phyloP scores from a whole-genome alignment of 2,113 vertebrate species.

The Callochromis pleurospilus region DNA sequence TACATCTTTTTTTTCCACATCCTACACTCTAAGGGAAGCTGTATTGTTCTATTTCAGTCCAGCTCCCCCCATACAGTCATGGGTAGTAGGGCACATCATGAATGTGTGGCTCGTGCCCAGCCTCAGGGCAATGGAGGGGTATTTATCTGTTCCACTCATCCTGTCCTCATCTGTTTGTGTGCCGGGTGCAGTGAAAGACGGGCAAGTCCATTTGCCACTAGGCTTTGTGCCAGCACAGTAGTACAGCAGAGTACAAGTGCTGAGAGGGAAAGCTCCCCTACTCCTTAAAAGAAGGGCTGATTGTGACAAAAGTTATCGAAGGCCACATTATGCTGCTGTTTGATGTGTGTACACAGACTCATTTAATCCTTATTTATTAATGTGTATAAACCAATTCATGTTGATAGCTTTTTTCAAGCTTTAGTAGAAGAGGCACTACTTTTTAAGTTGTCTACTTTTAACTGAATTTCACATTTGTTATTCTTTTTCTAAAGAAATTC shows the following conservation, averaged over 20 bases:
- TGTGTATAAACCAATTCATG: neutral
- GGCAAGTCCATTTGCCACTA: conserved; percentile 42
- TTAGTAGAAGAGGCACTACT: neutral
- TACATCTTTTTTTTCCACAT: neutral
- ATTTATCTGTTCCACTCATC: conserved; percentile 38
- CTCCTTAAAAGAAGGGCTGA: neutral
- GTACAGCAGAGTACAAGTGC: neutral
- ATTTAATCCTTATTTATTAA: neutral
- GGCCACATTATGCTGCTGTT: neutral
- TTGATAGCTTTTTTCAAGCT: neutral
- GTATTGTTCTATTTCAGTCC: conserved; percentile 35
- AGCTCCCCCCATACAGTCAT: conserved; percentile 9
- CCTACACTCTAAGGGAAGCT: neutral
- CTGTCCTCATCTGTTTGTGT: conserved; percentile 49
- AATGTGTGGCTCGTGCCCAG: conserved; percentile 25
- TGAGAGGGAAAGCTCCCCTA: neutral
- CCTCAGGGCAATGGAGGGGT: conserved; percentile 32
- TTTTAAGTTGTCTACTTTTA: neutral
- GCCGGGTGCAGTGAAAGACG: conserved; percentile 17
- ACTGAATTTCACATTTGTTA: neutral
- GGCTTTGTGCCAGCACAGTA: conserved; percentile 29
- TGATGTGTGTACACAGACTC: neutral
- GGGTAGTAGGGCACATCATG: conserved; percentile 29
- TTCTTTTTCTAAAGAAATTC: neutral
- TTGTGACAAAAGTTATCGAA: neutral